phyloP scores from a whole-genome alignment of 2,113 vertebrate species.

The Todiramphus saurophagus region DNA sequence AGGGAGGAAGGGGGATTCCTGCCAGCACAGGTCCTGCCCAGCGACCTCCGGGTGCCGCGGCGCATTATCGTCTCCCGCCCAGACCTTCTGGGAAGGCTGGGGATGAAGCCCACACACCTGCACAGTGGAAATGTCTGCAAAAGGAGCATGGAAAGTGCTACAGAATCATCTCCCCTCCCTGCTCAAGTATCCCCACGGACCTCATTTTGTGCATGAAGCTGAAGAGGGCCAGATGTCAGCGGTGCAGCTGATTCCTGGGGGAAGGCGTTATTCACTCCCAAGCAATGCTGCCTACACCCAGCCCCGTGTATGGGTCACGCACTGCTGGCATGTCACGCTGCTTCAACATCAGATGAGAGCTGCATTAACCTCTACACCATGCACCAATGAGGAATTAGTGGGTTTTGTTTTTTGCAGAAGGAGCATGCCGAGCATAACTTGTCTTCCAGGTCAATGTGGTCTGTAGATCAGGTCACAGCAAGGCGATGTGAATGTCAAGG shows the following conservation, averaged over 20 bases:
- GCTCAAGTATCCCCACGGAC: background rate
- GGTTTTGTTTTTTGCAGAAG: rapidly evolving
- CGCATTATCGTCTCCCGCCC: rapidly evolving
- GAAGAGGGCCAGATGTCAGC: background rate
- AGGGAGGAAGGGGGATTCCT: background rate
- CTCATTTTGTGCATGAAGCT: background rate
- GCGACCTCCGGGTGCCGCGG: rapidly evolving
- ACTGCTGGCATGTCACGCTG: background rate
- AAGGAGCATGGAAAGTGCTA: background rate
- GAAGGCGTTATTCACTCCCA: rapidly evolving
- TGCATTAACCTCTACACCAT: rapidly evolving
- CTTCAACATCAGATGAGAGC: background rate
- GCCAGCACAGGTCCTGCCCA: background rate
- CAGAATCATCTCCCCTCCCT: background rate
- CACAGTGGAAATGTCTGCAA: background rate
- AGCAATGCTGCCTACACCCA: background rate
- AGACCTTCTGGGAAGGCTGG: background rate
- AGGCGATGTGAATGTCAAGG: background rate
- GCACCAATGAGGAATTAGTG: rapidly evolving
- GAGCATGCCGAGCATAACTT: rapidly evolving
- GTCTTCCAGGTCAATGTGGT: background rate
- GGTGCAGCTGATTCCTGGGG: rapidly evolving
- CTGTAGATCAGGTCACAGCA: background rate
- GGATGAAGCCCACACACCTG: background rate
- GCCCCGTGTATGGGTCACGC: rapidly evolving